Conservation (phyloP, 2,113 vertebrate genomes). For the Chunga burmeisteri region DNA sequence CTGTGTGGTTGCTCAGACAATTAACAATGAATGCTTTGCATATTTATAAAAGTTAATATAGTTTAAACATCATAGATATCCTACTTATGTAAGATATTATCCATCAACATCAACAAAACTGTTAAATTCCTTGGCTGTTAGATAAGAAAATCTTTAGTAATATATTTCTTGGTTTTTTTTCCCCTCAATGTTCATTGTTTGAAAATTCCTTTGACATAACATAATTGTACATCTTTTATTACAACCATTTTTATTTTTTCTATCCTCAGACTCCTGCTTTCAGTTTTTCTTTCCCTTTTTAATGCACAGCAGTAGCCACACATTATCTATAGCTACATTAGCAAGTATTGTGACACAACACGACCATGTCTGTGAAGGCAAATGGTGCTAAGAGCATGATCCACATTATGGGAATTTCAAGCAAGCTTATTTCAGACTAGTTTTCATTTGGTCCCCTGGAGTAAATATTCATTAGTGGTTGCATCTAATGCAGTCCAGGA, state of each 20-base stretch:
- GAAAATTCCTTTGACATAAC: background rate
- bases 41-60: background rate
- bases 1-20: background rate
- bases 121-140: background rate
- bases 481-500: background rate
- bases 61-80: background rate
- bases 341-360: background rate
- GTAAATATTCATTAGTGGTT: background rate
- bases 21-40: background rate
- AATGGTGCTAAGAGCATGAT: background rate
- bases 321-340: background rate
- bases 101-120: background rate
- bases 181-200: background rate
- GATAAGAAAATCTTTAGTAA: background rate
- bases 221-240: background rate
- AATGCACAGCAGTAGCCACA: background rate
- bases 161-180: background rate
- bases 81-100: background rate
- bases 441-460: background rate
- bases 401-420: background rate
- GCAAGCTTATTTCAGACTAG: background rate
- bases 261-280: background rate
- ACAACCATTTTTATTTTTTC: background rate
- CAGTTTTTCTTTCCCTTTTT: background rate
- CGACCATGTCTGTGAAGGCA: rapidly evolving